These are phyloP conservation scores for Apamea monoglypha DNA, from an alignment of 2,888 invertebrate genomes.

Conservation along the genomic window DNA sequence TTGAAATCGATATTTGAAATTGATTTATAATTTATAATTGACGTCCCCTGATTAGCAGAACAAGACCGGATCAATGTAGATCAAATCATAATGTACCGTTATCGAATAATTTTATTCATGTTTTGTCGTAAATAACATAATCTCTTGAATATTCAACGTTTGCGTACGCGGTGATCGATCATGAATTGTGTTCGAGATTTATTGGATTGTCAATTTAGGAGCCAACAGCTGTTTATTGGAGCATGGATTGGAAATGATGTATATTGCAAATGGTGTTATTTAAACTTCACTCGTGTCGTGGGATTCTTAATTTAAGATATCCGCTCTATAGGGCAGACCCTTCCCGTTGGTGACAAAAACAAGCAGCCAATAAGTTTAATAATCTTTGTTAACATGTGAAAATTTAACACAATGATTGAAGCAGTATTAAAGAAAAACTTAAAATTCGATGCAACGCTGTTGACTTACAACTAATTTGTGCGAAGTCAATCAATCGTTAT, in stretches of 20 bases:
- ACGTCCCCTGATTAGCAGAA: slow-evolving; percentile 32
- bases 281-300: neutral
- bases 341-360: neutral
- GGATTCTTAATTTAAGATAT: neutral
- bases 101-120: slow-evolving; percentile 51
- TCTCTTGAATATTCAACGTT: slow-evolving; percentile 58
- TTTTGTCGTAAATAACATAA: slow-evolving; percentile 57
- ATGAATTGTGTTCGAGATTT: slow-evolving; percentile 52
- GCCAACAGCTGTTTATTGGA: slow-evolving; percentile 35
- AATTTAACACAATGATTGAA: neutral
- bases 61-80: slow-evolving; percentile 55
- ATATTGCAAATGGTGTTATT: slow-evolving; percentile 20
- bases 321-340: neutral
- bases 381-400: neutral
- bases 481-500: slow-evolving; percentile 47
- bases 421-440: neutral
- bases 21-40: slow-evolving; percentile 37
- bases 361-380: neutral
- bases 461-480: slow-evolving; percentile 28
- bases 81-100: slow-evolving; percentile 54
- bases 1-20: slow-evolving; percentile 14
- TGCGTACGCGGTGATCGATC: slow-evolving; percentile 49
- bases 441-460: neutral
- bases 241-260: slow-evolving; percentile 3
- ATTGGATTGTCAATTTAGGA: slow-evolving; percentile 50